Percentiles rank a stretch among this genome's conserved stretches.
Conservation (phyloP, 2,797 vertebrate species). For the Pangasius larnaudii region DNA sequence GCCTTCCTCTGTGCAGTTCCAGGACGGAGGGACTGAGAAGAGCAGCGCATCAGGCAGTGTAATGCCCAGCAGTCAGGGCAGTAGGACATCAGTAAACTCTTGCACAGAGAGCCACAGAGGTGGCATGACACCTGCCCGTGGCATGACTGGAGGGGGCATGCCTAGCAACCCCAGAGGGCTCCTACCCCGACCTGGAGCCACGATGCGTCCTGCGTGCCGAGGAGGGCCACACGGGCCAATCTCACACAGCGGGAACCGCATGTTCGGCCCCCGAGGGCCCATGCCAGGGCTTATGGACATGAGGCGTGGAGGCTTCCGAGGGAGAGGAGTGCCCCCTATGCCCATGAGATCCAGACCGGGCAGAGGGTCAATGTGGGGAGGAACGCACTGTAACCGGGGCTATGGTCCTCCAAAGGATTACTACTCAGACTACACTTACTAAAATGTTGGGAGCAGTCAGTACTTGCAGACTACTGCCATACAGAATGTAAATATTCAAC, state of each 20-base stretch:
- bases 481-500: conserved; percentile 82
- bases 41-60: conserved; percentile 52
- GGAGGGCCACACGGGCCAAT: conserved; percentile 37
- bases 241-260: conserved; percentile 58
- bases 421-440: conserved; percentile 77
- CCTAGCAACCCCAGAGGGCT: conserved; percentile 72
- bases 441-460: conserved; percentile 68
- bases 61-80: conserved; percentile 66
- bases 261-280: conserved; percentile 68
- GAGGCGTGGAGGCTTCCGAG: conserved; percentile 69
- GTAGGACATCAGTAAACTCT: conserved; percentile 72
- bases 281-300: conserved; percentile 67
- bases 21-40: conserved; percentile 55
- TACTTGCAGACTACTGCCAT: conserved; percentile 70
- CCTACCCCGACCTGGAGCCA: conserved; percentile 64
- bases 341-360: conserved; percentile 74
- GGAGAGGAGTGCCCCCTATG: conserved; percentile 69
- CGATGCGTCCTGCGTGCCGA: conserved; percentile 30
- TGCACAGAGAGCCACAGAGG: conserved; percentile 60
- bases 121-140: conserved; percentile 50
- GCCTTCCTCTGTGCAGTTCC: conserved; percentile 56
- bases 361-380: conserved; percentile 72
- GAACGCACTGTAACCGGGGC: conserved; percentile 73
- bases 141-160: conserved; percentile 38
- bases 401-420: conserved; percentile 72